Percentiles rank a stretch among this genome's conserved stretches.
phyloP scores from a whole-genome alignment of 1,140 invertebrate genomes.

The Orius laevigatus region DNA sequence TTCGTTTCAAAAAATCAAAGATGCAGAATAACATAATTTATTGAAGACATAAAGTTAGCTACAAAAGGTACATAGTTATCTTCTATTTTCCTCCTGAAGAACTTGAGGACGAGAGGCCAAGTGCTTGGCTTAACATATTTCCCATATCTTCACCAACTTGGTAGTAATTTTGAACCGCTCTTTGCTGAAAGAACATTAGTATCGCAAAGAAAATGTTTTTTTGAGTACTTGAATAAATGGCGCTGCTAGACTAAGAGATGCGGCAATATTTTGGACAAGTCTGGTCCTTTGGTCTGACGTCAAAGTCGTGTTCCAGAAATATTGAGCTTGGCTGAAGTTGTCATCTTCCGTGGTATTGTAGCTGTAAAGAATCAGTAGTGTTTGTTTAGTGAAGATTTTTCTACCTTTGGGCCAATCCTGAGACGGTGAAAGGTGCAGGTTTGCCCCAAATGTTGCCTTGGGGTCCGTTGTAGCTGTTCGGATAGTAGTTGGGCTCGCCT shows the following conservation, averaged over 20 bases:
- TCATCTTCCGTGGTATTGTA: conserved; percentile 73
- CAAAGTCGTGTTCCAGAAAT: conserved; percentile 66
- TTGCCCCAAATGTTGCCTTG: conserved; percentile 18
- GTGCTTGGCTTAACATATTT: too few relatives aligned
- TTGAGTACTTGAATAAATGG: conserved; percentile 54
- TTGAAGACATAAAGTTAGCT: too few relatives aligned
- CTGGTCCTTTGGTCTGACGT: conserved; percentile 48
- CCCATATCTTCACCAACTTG: too few relatives aligned
- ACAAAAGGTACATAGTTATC: too few relatives aligned
- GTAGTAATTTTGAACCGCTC: too few relatives aligned
- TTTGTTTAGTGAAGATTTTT: not conserved
- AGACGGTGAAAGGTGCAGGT: not conserved
- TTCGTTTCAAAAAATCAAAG: too few relatives aligned
- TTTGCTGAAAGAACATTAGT: too few relatives aligned
- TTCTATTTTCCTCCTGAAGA: too few relatives aligned
- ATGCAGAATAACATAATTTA: too few relatives aligned
- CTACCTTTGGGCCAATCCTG: conserved; percentile 4
- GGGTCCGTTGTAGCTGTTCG: conserved; percentile 83
- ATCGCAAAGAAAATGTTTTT: too few relatives aligned
- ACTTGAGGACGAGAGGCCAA: too few relatives aligned
- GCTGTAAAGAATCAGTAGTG: conserved; percentile 25
- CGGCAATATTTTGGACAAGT: conserved; percentile 62
- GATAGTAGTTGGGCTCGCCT: conserved; percentile 83
- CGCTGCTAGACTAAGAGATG: conserved; percentile 53
- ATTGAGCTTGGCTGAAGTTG: conserved; percentile 69